These are phyloP conservation scores for Gasterosteus nipponicus DNA, from an alignment of 2,113 vertebrate genomes.

Conservation along the genomic window DNA sequence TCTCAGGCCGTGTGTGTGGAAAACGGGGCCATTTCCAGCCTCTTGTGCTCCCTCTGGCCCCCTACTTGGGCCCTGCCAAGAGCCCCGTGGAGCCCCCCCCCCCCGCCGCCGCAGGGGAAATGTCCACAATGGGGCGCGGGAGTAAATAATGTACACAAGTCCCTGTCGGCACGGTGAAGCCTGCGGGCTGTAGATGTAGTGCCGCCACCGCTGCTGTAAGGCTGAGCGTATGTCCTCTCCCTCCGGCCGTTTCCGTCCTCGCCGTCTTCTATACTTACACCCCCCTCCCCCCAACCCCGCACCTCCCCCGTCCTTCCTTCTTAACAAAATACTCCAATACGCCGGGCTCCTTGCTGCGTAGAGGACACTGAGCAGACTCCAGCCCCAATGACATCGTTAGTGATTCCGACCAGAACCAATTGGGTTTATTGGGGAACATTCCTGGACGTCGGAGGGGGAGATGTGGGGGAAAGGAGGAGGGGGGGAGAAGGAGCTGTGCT, in stretches of 20 bases:
- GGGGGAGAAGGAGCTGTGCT: constrained; percentile 39
- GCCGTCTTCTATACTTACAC: constrained; percentile 25
- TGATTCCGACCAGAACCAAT: constrained; percentile 63
- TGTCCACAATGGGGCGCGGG: constrained; percentile 38
- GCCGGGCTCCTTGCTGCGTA: background rate
- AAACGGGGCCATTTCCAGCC: constrained; percentile 25
- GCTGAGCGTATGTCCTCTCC: constrained; percentile 58
- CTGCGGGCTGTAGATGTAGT: constrained; percentile 55
- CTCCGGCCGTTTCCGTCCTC: constrained; percentile 55
- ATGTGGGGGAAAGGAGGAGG: no score
- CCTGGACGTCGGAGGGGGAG: constrained; percentile 28
- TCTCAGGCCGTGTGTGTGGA: constrained; percentile 17
- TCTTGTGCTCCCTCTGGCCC: constrained; percentile 27
- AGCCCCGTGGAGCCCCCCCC: constrained; percentile 37
- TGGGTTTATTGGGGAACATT: constrained; percentile 66
- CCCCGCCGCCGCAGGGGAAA: constrained; percentile 35
- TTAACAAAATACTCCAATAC: constrained; percentile 15
- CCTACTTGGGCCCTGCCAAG: constrained; percentile 20
- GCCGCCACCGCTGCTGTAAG: constrained; percentile 40
- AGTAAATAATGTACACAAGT: constrained; percentile 68
- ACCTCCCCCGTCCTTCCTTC: background rate
- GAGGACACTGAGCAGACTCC: constrained; percentile 48
- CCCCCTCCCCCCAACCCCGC: background rate
- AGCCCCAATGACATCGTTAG: constrained; percentile 54
- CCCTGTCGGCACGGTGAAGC: constrained; percentile 51